These are phyloP conservation scores for Liodrosophila aerea DNA, from an alignment of 2,888 invertebrate species.

Conservation along the genomic window DNA sequence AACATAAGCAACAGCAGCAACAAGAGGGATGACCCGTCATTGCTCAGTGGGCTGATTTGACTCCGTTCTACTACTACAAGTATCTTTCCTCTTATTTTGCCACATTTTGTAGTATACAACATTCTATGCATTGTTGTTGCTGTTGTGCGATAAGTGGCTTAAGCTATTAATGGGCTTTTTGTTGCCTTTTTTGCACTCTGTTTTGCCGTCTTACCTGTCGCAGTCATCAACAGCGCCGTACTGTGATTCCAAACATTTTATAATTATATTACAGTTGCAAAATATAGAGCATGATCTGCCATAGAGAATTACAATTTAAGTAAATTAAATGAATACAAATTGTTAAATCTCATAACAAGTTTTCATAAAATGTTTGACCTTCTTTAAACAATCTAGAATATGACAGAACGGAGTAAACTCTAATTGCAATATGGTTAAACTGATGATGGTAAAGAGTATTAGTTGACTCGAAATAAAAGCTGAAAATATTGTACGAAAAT, in stretches of 20 bases:
- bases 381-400: no score
- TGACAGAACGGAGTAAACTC: no score
- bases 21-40: conserved; percentile 42
- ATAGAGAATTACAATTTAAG: no score
- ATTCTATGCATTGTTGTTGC: conserved; percentile 44
- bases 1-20: conserved; percentile 8
- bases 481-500: no score
- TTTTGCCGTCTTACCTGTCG: conserved; percentile 41
- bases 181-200: conserved; percentile 49
- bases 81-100: conserved; percentile 55
- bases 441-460: no score
- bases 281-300: no score
- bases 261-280: neutral
- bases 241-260: conserved; percentile 47
- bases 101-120: conserved; percentile 52
- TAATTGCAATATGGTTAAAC: no score
- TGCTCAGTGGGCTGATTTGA: conserved; percentile 35
- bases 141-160: conserved; percentile 72
- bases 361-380: no score
- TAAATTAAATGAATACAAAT: no score
- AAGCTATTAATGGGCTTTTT: conserved; percentile 77
- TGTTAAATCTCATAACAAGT: no score
- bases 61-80: neutral
- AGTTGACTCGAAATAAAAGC: no score
- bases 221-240: conserved; percentile 42